A percentile compares a stretch with the other conserved stretches of the same genome.
Conservation (phyloP, 2,888 invertebrate species). For the Ceratothoa steindachneri region DNA sequence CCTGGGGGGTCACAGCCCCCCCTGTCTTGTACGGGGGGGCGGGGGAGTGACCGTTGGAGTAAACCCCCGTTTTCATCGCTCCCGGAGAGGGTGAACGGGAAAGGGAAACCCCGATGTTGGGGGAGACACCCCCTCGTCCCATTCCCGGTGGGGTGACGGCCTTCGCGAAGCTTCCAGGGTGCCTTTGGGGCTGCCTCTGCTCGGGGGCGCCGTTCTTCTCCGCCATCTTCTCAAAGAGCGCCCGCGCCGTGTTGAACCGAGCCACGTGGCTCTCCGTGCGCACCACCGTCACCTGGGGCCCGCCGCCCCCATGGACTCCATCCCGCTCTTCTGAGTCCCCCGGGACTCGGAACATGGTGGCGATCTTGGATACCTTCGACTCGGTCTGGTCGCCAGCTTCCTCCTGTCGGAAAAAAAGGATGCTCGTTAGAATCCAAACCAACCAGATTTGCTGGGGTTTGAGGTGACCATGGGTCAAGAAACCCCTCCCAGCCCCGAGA, state of each 20-base stretch:
- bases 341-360: conserved; percentile 74
- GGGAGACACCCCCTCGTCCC: not conserved
- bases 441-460: too few relatives aligned
- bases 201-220: conserved; percentile 38
- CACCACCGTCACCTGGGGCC: conserved; percentile 62
- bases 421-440: too few relatives aligned
- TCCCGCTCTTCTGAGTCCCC: not conserved
- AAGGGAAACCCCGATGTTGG: not conserved
- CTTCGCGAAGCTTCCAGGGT: too few relatives aligned
- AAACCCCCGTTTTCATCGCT: not conserved
- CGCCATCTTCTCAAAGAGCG: conserved; percentile 81
- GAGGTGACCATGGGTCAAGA: too few relatives aligned
- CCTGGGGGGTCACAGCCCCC: not conserved
- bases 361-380: conserved; percentile 84
- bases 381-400: not conserved
- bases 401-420: not conserved
- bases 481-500: too few relatives aligned
- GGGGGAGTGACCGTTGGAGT: not conserved
- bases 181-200: conserved; percentile 9
- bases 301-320: conserved; percentile 51
- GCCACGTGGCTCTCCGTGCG: conserved; percentile 84
- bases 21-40: too few relatives aligned
- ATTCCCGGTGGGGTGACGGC: not conserved
- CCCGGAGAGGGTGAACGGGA: not conserved
- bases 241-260: conserved; percentile 85